Evolutionary conservation across 2,888 invertebrate genomes (phyloP).

Genomic region (Axea sp.): DNA sequence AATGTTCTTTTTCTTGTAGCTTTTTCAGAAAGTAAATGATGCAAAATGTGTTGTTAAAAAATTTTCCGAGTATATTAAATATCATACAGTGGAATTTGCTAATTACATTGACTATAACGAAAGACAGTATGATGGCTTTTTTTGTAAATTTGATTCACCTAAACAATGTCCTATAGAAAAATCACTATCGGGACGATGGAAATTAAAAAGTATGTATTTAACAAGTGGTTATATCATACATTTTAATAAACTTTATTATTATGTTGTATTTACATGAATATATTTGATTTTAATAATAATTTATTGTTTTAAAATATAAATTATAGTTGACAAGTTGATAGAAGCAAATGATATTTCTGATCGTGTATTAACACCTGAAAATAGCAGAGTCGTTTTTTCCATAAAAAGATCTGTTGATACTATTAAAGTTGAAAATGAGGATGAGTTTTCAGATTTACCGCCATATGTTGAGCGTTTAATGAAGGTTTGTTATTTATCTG

Average conservation of each 20-base stretch:
- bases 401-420: slow-evolving; percentile 11
- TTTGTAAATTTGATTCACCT: slow-evolving; percentile 72
- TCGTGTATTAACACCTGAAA: background rate
- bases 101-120: slow-evolving; percentile 71
- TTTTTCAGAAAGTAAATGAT: no score
- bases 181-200: slow-evolving; percentile 75
- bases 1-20: no score
- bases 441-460: slow-evolving; percentile 22
- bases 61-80: slow-evolving; percentile 72
- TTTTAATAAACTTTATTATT: no score
- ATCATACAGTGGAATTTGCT: slow-evolving; percentile 73
- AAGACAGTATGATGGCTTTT: slow-evolving; percentile 68
- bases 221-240: background rate
- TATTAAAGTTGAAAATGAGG: slow-evolving; percentile 10
- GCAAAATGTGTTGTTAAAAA: no score
- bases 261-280: no score
- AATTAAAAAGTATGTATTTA: slow-evolving; percentile 74
- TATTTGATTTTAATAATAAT: no score
- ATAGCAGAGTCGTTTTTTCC: slow-evolving; percentile 22
- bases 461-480: slow-evolving; percentile 25
- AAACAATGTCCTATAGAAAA: slow-evolving; percentile 72
- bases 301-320: no score
- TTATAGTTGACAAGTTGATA: slow-evolving; percentile 35
- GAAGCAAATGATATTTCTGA: background rate
- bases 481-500: slow-evolving; percentile 24